phyloP scores from a whole-genome alignment of 2,113 vertebrate species.

The Indicator maculatus region DNA sequence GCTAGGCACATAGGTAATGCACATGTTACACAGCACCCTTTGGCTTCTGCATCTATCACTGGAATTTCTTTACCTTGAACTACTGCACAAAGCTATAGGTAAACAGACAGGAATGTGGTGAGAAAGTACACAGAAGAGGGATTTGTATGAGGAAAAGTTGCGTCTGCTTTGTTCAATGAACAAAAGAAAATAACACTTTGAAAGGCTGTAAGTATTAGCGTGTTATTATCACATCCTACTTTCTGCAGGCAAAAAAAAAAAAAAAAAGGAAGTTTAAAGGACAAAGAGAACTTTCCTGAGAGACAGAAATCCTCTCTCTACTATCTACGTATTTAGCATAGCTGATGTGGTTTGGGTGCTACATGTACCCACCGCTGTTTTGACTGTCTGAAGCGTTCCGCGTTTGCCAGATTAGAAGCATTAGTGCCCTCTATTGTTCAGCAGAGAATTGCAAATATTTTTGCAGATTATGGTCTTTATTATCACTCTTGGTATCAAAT shows the following conservation, averaged over 20 bases:
- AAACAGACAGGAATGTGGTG: conserved; percentile 24
- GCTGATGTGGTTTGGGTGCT: conserved; percentile 47
- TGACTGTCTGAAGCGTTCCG: conserved; percentile 13
- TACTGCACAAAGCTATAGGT: neutral
- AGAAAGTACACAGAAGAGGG: conserved; percentile 36
- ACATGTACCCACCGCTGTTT: neutral
- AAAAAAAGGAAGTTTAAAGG: conserved; percentile 24
- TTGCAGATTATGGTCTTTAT: conserved; percentile 22
- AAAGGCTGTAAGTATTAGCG: conserved; percentile 22
- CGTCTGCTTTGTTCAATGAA: conserved; percentile 39
- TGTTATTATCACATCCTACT: conserved; percentile 39
- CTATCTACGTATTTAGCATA: conserved; percentile 30
- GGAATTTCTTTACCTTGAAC: conserved; percentile 22
- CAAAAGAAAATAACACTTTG: conserved; percentile 55
- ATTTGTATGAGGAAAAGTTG: conserved; percentile 39
- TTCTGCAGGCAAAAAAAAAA: neutral
- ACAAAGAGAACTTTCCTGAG: conserved; percentile 46
- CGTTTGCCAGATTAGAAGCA: conserved; percentile 80
- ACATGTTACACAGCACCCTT: neutral
- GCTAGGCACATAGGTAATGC: neutral
- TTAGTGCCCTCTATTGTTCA: conserved; percentile 89
- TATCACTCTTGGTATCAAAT: conserved; percentile 16
- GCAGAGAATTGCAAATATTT: conserved; percentile 76
- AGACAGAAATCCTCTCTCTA: conserved; percentile 34
- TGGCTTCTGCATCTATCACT: neutral